These are phyloP conservation scores for Crotalus viridis DNA, from an alignment of 2,113 vertebrate species.

Conservation along the genomic window DNA sequence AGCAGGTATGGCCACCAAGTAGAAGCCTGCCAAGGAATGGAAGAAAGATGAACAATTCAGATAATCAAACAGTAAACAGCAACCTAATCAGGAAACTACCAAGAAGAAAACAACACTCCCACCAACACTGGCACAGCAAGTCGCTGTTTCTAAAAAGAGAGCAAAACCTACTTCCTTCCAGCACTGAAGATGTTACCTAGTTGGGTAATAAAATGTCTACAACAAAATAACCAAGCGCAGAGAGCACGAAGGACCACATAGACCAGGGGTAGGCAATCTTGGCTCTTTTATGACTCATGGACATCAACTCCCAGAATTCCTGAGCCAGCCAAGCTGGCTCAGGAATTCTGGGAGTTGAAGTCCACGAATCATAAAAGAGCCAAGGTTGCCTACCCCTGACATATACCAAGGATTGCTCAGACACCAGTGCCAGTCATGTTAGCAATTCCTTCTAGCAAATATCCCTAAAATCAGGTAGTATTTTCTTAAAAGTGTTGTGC, in stretches of 20 bases:
- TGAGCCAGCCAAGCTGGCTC: too few relatives aligned
- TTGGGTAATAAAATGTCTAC: background rate
- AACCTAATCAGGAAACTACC: background rate
- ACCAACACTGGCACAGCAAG: background rate
- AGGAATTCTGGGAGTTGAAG: too few relatives aligned
- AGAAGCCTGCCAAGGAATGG: background rate
- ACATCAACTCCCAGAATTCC: too few relatives aligned
- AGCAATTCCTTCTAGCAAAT: background rate
- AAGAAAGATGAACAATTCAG: background rate
- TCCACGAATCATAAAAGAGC: too few relatives aligned
- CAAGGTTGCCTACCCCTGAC: background rate
- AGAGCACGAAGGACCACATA: background rate
- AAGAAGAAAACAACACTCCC: background rate
- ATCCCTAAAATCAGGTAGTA: conserved; percentile 16
- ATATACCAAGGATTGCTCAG: background rate
- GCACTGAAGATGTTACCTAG: background rate
- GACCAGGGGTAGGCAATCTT: background rate
- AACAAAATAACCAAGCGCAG: background rate
- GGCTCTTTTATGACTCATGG: too few relatives aligned
- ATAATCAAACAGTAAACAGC: background rate
- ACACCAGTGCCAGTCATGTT: background rate
- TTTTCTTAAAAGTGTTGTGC: background rate
- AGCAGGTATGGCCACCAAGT: background rate
- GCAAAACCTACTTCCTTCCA: background rate
- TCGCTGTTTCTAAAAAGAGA: background rate